Evolutionary conservation across 2,797 vertebrate species (phyloP).

Genomic region (Heteromormyrus szaboi): DNA sequence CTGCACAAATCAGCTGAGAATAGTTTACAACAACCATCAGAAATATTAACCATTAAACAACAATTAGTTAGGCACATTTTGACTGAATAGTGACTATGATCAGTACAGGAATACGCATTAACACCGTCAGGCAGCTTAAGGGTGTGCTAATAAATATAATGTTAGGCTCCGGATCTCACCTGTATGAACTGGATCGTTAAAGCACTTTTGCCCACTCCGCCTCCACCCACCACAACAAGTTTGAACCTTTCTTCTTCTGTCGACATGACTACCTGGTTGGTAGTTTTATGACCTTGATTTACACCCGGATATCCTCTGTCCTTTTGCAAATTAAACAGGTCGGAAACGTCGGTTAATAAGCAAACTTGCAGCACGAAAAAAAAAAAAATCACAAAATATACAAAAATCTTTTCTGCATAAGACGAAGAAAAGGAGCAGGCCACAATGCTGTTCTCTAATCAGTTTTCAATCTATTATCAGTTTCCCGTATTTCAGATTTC

Average conservation of each 20-base stretch:
- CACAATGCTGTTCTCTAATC: not conserved
- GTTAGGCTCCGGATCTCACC: conserved; percentile 42
- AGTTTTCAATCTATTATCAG: not conserved
- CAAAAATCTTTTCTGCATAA: not conserved
- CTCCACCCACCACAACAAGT: conserved; percentile 83
- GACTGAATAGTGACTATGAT: not conserved
- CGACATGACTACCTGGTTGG: conserved; percentile 45
- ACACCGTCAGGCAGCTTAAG: not conserved
- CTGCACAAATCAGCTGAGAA: not conserved
- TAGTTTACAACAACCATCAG: not conserved
- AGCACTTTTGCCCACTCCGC: conserved; percentile 85
- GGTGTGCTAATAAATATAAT: not conserved
- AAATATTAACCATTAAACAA: not conserved
- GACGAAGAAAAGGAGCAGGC: not conserved
- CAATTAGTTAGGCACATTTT: not conserved
- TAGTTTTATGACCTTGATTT: not conserved
- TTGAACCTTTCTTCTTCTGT: conserved; percentile 75
- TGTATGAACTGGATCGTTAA: conserved; percentile 87
- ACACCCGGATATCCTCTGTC: not conserved
- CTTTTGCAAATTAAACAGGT: not conserved
- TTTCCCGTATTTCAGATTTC: not conserved
- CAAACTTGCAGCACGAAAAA: not conserved
- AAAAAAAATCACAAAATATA: not conserved
- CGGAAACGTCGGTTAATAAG: not conserved
- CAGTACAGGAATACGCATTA: not conserved